These are phyloP conservation scores for Cyprinodon brontotheroides DNA, from an alignment of 2,113 vertebrate genomes.

Conservation along the genomic window DNA sequence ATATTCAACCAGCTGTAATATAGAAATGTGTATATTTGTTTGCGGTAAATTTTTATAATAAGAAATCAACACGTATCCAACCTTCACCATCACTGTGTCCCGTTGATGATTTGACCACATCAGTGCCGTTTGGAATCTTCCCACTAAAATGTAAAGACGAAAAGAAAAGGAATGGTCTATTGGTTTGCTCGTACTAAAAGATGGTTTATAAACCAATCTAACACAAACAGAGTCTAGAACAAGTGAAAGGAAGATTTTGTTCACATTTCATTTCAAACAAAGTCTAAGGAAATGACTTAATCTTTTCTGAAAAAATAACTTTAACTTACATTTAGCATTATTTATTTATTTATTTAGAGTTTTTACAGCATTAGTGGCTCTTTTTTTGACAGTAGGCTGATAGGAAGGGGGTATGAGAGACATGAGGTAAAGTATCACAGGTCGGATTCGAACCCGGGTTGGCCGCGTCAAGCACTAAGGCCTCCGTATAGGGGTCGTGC, in stretches of 20 bases:
- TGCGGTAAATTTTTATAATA: not conserved
- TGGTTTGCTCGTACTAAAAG: not conserved
- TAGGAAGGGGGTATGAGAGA: no score
- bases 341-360: no score
- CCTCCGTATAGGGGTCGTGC: no score
- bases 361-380: no score
- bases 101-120: conserved; percentile 78
- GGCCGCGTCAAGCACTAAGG: no score
- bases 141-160: conserved; percentile 78
- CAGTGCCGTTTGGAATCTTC: conserved; percentile 90
- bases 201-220: not conserved
- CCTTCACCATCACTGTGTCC: conserved; percentile 87
- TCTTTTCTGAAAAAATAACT: not conserved
- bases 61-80: conserved; percentile 61
- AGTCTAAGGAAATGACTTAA: not conserved
- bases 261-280: not conserved
- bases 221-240: not conserved
- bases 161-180: not conserved
- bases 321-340: not conserved
- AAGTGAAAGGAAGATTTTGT: not conserved
- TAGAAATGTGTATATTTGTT: not conserved
- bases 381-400: no score
- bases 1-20: not conserved
- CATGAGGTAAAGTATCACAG: no score
- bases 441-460: no score